Base-by-base conservation (phyloP, 2,888 invertebrate species). In the Sphaerophoria taeniata region DNA sequence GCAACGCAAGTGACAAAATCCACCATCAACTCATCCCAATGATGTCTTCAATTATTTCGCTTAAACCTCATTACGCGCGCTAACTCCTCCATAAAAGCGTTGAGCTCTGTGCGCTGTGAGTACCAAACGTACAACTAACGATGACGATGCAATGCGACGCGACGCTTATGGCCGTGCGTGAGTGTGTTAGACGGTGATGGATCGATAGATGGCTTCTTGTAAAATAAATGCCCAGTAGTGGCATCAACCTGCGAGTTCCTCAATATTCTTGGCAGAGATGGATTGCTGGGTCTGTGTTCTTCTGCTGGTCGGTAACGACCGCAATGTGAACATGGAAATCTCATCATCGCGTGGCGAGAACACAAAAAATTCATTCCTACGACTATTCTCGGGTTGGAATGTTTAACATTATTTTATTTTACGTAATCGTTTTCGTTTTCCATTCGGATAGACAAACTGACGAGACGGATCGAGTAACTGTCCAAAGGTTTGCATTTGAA, bases 51-150 rank as follows among this genome's bases (percentile, higher is more conserved):
- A 81, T 85, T 85, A 85, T 85, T 77, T 85, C 69, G 58, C 72
- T 73, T 60, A 76, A 49, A 39, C 76, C 80, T 85, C 83, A 84
- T 84, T 84, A 84, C 74, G 79, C 70, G 74, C 78, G 83, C 72
- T 39, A 84, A 84, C 78, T 84, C 83, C 83, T 79, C 79, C 78
- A 84, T 79, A 79, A 79, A 84, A 75, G 74, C 36, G 45, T 9
- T 61, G 53, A n/a, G 39, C 24, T 24, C 24, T 43, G 43, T 43
- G 12, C 11, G 43, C 12, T 39, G 14, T 65, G 56, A 24, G 60
- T 60, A 51, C 34, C 33, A 45, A 14, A 11, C 34, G 45, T 11
- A 43, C 71, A 56, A 69, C 76, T 60, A 69, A 73, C 76, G 36
- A 72, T 39, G 49, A 39, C 45, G 9, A 39, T 24, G 24, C 24